Conservation (phyloP, 2,113 vertebrate genomes). For the Xiphias gladius region DNA sequence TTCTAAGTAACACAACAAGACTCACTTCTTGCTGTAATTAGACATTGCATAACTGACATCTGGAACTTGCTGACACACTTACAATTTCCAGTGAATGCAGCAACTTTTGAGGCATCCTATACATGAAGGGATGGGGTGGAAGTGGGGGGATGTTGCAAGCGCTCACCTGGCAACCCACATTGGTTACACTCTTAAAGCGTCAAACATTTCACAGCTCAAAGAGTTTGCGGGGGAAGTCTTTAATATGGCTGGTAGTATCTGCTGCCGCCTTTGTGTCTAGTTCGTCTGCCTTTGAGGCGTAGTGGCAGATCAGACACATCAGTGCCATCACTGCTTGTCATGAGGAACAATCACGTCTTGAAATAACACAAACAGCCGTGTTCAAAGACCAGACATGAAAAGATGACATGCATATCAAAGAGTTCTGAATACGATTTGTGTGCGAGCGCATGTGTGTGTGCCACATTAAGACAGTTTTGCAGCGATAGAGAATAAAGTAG, state of each 20-base stretch:
- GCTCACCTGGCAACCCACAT: conserved; percentile 75
- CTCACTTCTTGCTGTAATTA: conserved; percentile 67
- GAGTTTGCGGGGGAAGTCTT: conserved; percentile 70
- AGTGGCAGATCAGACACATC: conserved; percentile 76
- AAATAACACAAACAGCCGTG: conserved; percentile 78
- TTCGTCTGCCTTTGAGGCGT: conserved; percentile 72
- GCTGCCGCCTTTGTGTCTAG: conserved; percentile 46
- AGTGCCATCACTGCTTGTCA: conserved; percentile 68
- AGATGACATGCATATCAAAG: conserved; percentile 65
- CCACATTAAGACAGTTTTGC: conserved; percentile 45
- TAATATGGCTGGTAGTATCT: conserved; percentile 69
- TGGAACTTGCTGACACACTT: conserved; percentile 74
- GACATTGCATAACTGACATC: conserved; percentile 78
- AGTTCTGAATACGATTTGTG: conserved; percentile 49
- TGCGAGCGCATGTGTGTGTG: not conserved
- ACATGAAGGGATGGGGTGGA: conserved; percentile 42
- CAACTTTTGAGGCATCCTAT: conserved; percentile 65
- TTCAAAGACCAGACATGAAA: conserved; percentile 77
- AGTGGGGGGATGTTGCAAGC: conserved; percentile 2
- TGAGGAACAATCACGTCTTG: conserved; percentile 73
- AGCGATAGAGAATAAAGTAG: conserved; percentile 25
- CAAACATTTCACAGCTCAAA: conserved; percentile 77
- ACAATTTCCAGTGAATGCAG: conserved; percentile 74
- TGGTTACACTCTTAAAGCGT: conserved; percentile 60
- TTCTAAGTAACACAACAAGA: conserved; percentile 21